Base-by-base conservation (phyloP, 92 coral and sea anemone species). In the Galaxea fascicularis region DNA sequence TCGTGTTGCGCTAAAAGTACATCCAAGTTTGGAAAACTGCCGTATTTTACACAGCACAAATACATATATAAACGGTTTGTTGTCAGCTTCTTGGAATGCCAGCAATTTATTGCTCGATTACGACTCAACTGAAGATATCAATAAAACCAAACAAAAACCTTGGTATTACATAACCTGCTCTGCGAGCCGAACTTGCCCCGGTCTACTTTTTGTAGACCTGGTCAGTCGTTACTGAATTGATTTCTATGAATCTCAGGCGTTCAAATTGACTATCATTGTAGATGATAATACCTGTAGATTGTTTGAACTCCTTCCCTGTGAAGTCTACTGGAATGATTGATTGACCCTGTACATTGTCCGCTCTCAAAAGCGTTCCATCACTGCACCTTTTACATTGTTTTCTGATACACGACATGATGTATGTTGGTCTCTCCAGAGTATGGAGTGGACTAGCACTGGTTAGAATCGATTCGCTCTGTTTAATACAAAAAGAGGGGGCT, bases 281-380 rank as follows among this genome's bases (percentile, higher is more conserved):
- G 8, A 1, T 18, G 10, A 26, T 68, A 79, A 26, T 68, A 79
- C 84, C 84, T 66, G 72, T 21, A 65, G 46, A 47, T 9, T 46
- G 27, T 20, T 28, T 0, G 18, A 4, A n/a, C 14, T 46, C 3
- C 15, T 46, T 79, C 18, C 74, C 84, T 12, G 52, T 66, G 69
- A 66, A 79, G 22, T n/a, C 47, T 53, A 65, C 84, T 29, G 53
- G 31, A 22, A 79, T 47, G 4, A 13, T 6, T 22, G 9, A 62
- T 31, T 15, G 20, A 35, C 6, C 41, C 41, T 35, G 6, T 16
- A 41, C 20, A 46, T 26, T 54, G 15, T 51, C 41, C 3, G 54
- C 84, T 44, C 18, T 67, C 29, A 79, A 49, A 10, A 79, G 73
- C 6, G n/a, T 30, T 67, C 75, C 84, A 9, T 29, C 54, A 22